phyloP scores from a whole-genome alignment of 2,888 invertebrate species.

The Hedychridium roseum region DNA sequence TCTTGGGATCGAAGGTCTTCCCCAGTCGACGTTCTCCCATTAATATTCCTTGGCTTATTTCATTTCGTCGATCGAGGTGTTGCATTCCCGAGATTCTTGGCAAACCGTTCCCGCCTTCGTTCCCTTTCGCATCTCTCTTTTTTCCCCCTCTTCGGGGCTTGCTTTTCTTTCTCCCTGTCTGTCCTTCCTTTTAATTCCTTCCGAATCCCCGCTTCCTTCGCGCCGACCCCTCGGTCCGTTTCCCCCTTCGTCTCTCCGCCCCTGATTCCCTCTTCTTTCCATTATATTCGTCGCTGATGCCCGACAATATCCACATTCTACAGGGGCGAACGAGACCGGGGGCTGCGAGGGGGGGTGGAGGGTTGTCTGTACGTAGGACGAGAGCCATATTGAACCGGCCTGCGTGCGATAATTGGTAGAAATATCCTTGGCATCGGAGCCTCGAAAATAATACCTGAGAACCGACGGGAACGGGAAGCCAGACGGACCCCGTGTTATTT shows the following conservation, averaged over 20 bases:
- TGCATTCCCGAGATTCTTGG: conserved; percentile 47
- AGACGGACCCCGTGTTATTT: neutral
- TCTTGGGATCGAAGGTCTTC: too few species aligned
- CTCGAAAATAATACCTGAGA: conserved; percentile 30
- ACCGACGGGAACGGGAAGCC: neutral
- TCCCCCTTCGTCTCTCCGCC: conserved; percentile 8
- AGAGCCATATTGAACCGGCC: conserved; percentile 19
- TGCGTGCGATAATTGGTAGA: conserved; percentile 42
- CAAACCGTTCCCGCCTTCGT: conserved; percentile 38
- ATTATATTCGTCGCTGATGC: conserved; percentile 37
- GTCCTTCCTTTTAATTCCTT: neutral
- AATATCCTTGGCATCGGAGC: conserved; percentile 36
- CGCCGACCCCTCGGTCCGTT: conserved; percentile 1
- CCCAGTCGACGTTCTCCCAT: conserved; percentile 30
- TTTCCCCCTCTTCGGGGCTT: conserved; percentile 7
- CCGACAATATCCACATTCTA: conserved; percentile 35
- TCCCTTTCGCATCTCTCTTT: conserved; percentile 18
- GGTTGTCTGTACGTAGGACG: conserved; percentile 10
- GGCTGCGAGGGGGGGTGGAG: conserved; percentile 14
- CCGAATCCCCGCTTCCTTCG: neutral
- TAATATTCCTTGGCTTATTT: conserved; percentile 51
- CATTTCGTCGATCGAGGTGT: conserved; percentile 45
- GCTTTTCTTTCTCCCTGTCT: conserved; percentile 24
- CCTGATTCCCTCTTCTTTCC: conserved; percentile 17
- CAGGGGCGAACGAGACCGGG: conserved; percentile 11